A percentile compares a stretch with the other conserved stretches of the same genome.
Conservation (phyloP, 2,888 invertebrate species). For the Koerneria pararmatus region DNA sequence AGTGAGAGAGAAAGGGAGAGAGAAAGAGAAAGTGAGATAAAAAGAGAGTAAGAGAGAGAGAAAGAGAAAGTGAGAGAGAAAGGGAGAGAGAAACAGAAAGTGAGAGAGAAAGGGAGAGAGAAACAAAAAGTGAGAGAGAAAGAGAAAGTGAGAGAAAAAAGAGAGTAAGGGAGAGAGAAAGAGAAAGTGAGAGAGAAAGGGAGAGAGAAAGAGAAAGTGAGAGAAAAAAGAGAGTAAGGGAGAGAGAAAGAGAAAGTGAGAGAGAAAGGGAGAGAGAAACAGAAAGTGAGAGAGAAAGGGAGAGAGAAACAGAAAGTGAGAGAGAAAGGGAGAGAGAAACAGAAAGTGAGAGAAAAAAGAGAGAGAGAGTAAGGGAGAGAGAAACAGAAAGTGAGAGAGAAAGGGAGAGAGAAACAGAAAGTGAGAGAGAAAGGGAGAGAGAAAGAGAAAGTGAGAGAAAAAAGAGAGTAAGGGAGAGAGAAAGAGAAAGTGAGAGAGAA, state of each 20-base stretch:
- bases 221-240: neutral
- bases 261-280: neutral
- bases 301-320: neutral
- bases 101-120: neutral
- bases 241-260: neutral
- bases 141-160: neutral
- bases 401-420: constrained; percentile 3
- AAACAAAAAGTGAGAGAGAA: neutral
- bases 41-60: neutral
- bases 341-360: too few relatives aligned
- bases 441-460: neutral
- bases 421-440: constrained; percentile 6
- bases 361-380: neutral
- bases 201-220: neutral
- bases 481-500: neutral
- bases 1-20: neutral
- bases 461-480: neutral
- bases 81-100: neutral
- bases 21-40: neutral
- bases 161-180: neutral
- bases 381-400: neutral
- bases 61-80: neutral
- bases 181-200: neutral
- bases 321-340: constrained; percentile 1
- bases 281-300: neutral